Evolutionary conservation across 2,113 vertebrate genomes (phyloP), one percentile per base, ranked within the genome.

Genomic region (Zootoca vivipara): DNA sequence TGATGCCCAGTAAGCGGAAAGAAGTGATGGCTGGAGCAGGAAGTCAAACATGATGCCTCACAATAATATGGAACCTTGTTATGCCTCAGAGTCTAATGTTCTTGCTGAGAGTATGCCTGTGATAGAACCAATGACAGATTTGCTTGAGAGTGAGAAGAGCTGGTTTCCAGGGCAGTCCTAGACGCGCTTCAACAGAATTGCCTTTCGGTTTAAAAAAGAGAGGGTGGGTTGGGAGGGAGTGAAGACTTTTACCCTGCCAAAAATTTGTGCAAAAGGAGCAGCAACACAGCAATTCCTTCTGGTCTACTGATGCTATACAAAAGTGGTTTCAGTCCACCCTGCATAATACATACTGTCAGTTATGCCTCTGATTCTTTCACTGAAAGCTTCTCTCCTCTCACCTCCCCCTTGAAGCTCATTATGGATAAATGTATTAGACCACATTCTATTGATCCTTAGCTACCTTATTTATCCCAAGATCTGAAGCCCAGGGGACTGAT

Each of bases 401-500:
- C 7, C 20, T 5, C 38, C 42, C 80, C 28, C 58, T 73, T 40
- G 65, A 81, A 78, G 35, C 72, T 90, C 2, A 0, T 90, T 87
- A 86, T 80, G 69, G 85, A 86, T 91, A 93, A 93, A 93, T 40
- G 46, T 77, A 90, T 92, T 78, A 73, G 22, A 52, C 24, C 5
- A n/a, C 73, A 80, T 1, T 7, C 38, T 64, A n/a, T 58, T 62
- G 82, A 80, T 86, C 90, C 85, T 72, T 67, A 72, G 81, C 65
- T 38, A 1, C 52, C 69, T 88, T 90, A 86, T 83, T 87, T 87
- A 90, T 93, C 85, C 5, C 20, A 78, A 90, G 80, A 92, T 94
- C 89, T 93, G 90, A 92, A 92, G 86, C 88, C 78, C 28, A 18
- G 64, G 79, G 77, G 85, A 67, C 83, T 40, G 78, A 77, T 58